A percentile compares a stretch with the other conserved stretches of the same genome.
Conservation (phyloP, 2,113 vertebrate genomes). For the Cyanoramphus novaezelandiae region DNA sequence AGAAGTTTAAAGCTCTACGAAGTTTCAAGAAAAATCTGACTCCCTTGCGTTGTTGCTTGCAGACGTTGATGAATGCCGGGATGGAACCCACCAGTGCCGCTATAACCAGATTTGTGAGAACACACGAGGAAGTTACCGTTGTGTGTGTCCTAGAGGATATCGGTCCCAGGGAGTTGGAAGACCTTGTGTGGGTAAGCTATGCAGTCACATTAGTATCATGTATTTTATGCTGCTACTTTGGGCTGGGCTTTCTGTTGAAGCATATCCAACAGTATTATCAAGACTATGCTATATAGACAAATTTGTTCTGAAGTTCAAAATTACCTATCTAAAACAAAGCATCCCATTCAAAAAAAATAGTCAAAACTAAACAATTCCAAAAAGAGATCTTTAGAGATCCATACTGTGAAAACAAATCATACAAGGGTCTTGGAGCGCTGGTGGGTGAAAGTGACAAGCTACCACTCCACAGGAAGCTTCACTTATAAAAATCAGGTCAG, state of each 20-base stretch:
- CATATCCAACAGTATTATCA: neutral
- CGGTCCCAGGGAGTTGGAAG: conserved; percentile 86
- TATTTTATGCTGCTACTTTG: neutral
- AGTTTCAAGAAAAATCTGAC: neutral
- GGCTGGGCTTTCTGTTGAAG: neutral
- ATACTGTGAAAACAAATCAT: neutral
- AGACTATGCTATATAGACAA: accelerated
- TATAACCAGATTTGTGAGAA: conserved; percentile 98
- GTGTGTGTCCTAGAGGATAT: conserved; percentile 88
- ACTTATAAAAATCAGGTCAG: neutral
- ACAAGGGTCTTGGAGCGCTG: neutral
- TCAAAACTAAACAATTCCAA: neutral
- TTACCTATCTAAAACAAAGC: neutral
- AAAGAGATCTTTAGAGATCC: accelerated
- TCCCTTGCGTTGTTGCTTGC: neutral
- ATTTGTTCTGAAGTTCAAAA: neutral
- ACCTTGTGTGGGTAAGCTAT: conserved; percentile 88
- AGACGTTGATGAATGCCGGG: conserved; percentile 94
- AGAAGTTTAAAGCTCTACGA: neutral
- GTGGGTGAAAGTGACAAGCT: neutral
- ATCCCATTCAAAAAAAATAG: neutral
- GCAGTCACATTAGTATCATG: neutral
- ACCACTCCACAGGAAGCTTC: neutral
- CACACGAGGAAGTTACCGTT: conserved; percentile 88
- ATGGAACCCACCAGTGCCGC: conserved; percentile 90